Base-by-base conservation (phyloP, 2,797 vertebrate species). In the Leucoraja ocellata region DNA sequence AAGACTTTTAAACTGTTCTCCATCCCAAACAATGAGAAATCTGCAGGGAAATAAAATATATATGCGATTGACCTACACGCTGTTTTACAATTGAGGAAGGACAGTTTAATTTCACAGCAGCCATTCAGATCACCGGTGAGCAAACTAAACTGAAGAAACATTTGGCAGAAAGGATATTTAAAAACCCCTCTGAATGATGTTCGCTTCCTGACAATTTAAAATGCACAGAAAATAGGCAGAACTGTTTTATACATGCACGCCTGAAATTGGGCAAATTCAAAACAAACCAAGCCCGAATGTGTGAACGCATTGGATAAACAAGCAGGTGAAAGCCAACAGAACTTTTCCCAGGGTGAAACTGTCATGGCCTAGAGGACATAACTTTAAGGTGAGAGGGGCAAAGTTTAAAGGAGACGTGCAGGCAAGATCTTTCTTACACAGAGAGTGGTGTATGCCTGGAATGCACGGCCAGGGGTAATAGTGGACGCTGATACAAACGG, bases 31-130 rank as follows among this genome's bases (percentile, higher is more conserved):
- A 21, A 36, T 88, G 68, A 88, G 36, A 68, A 21, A 88, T 11
- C n/a, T 36, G 21, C 61, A 68, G 84, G 63, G n/a, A 88, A 88
- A 36, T 88, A 88, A 32, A 88, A 65, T 88, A 68, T 68, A 32
- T 36, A 88, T 68, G 61, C 61, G 61, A 88, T 88, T 88, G 84
- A 36, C 84, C 84, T 88, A 8, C 61, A 63, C 61, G 21, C 36
- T 36, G n/a, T 32, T 65, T 88, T 88, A 18, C 84, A 36, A 36
- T 21, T 88, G 61, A 65, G 84, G 84, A 88, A 88, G 84, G 28
- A 28, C 11, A 61, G 81, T 25, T n/a, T 61, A 61, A 84, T 88
- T n/a, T n/a, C 32, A 88, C 21, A n/a, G 61, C n/a, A 36, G 21
- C n/a, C 32, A 68, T 21, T 68, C n/a, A 18, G 61, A 68, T 68